Percentiles rank a stretch among this genome's conserved stretches.
phyloP scores from a whole-genome alignment of 1,140 invertebrate species.

The Trichonephila clavata region DNA sequence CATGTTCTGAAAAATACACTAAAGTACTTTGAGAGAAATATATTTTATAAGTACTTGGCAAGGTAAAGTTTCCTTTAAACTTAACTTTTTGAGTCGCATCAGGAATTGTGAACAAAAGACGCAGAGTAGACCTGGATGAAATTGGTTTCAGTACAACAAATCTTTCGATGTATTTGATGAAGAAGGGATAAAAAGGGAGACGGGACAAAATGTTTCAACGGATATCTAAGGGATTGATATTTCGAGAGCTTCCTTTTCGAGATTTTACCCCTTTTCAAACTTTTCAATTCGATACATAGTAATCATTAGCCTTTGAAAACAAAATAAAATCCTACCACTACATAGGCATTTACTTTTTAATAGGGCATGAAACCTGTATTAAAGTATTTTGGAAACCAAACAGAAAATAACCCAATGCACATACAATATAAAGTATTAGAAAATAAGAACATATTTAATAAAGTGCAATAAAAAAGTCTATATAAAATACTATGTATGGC shows the following conservation, averaged over 20 bases:
- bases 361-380: no score
- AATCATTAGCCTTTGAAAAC: neutral
- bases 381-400: no score
- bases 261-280: neutral
- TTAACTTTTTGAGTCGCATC: constrained; percentile 4
- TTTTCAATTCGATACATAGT: neutral
- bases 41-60: constrained; percentile 28
- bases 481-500: no score
- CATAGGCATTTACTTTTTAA: no score
- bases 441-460: no score
- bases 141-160: constrained; percentile 14
- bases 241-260: neutral
- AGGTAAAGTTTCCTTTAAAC: constrained; percentile 23
- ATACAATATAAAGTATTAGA: no score
- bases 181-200: neutral
- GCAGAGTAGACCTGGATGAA: neutral
- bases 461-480: no score
- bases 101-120: neutral
- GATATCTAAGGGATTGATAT: neutral
- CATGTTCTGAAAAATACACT: constrained; percentile 7
- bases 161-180: constrained; percentile 26
- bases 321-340: neutral
- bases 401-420: no score
- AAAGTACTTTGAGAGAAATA: constrained; percentile 39
- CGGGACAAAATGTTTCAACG: neutral